Conservation (phyloP, 2,797 vertebrate genomes). For the Poeciliopsis gracilis region DNA sequence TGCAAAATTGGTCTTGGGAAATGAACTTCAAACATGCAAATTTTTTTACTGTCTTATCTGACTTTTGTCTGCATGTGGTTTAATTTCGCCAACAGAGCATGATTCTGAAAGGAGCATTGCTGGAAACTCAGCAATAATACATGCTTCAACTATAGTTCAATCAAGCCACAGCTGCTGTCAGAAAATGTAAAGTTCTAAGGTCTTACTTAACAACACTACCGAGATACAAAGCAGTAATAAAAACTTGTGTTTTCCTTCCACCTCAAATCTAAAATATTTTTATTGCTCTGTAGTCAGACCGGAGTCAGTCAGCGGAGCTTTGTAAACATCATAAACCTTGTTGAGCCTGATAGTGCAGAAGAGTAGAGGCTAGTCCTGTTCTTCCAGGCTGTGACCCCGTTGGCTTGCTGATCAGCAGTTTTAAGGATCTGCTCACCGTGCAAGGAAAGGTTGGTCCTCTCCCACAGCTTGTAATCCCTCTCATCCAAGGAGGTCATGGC, state of each 20-base stretch:
- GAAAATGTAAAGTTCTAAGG: constrained; percentile 5
- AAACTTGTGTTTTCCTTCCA: background rate
- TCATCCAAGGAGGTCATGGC: constrained; percentile 61
- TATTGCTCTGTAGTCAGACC: constrained; percentile 14
- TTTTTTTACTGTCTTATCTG: constrained; percentile 41
- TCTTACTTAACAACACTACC: background rate
- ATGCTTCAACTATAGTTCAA: constrained; percentile 9
- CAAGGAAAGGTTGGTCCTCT: constrained; percentile 45
- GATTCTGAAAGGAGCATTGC: constrained; percentile 23
- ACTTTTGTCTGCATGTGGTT: constrained; percentile 49
- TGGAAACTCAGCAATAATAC: constrained; percentile 23
- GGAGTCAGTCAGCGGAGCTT: constrained; percentile 11
- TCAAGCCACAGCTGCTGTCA: constrained; percentile 11
- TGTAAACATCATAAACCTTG: constrained; percentile 34
- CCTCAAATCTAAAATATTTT: constrained; percentile 17
- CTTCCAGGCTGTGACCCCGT: constrained; percentile 22
- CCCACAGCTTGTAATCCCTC: constrained; percentile 64
- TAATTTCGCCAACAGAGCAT: constrained; percentile 31
- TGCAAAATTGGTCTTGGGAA: constrained; percentile 34
- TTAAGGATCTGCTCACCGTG: constrained; percentile 34
- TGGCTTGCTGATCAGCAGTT: constrained; percentile 46
- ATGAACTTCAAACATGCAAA: constrained; percentile 14
- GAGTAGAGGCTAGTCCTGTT: constrained; percentile 6
- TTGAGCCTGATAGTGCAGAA: constrained; percentile 22
- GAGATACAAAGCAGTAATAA: background rate